Conservation (phyloP, 2,888 invertebrate species). For the Gryllus longicercus region DNA sequence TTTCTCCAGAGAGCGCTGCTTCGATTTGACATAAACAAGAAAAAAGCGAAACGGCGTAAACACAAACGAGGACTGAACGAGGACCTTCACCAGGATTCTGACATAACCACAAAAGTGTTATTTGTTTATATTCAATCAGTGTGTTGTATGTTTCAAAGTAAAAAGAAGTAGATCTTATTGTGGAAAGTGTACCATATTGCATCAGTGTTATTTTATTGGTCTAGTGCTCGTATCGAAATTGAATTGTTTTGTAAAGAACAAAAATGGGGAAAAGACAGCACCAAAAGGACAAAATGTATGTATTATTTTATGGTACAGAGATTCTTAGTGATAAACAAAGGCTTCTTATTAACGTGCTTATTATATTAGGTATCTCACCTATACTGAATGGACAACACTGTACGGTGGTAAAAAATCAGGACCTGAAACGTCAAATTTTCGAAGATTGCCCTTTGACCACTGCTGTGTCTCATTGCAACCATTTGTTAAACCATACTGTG, state of each 20-base stretch:
- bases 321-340: neutral
- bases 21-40: no score
- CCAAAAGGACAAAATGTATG: slow-evolving; percentile 90
- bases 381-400: slow-evolving; percentile 83
- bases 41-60: no score
- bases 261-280: slow-evolving; percentile 92
- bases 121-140: no score
- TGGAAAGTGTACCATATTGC: no score
- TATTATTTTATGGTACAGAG: slow-evolving; percentile 30
- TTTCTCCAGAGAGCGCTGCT: no score
- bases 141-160: no score
- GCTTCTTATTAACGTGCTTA: neutral
- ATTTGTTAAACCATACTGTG: slow-evolving; percentile 88
- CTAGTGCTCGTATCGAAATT: neutral
- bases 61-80: no score
- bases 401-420: slow-evolving; percentile 80
- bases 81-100: no score
- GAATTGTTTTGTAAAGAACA: slow-evolving; percentile 28
- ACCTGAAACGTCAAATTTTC: slow-evolving; percentile 71
- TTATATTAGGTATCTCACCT: slow-evolving; percentile 69
- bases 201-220: no score
- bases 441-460: slow-evolving; percentile 87
- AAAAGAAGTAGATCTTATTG: no score
- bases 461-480: slow-evolving; percentile 90
- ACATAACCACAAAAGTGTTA: no score